Evolutionary conservation across 2,113 vertebrate genomes (phyloP), one percentile per base, ranked within the genome.

Genomic region (Malurus melanocephalus): DNA sequence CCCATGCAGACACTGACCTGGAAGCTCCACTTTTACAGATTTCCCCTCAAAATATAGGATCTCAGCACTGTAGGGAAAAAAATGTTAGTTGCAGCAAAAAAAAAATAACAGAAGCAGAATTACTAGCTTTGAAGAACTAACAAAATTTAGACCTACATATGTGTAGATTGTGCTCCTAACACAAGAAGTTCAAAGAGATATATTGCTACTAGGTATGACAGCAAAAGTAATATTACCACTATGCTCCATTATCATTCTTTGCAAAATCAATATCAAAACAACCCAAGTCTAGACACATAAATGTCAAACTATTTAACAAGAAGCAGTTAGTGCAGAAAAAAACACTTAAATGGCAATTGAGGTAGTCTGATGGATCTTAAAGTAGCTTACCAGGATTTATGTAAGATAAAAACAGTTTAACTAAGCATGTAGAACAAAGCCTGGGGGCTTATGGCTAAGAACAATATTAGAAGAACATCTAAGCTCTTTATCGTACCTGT

Each of bases 331-430:
- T 92, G 93, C 95, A 94, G 95, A 94, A 96, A 98, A 98, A 98
- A 97, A 98, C 98, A 98, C 97, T 98, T 98, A 98, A 97, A 97
- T 96, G 96, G 94, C 97, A 96, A 98, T 96, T 95, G 97, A 97
- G 97, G 98, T 96, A 98, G 97, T 95, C 98, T 98, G 98, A 97
- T 93, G 98, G 97, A 97, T 98, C 97, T 97, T 96, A 97, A 97
- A 98, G 98, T 96, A 97, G 97, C 97, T 98, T 96, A 96, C 92
- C 81, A 96, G 97, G 95, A 97, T 98, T 98, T 98, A 98, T 98
- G 97, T 96, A 93, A 95, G 97, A 97, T 96, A 93, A 95, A 97
- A 95, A 95, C 93, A 93, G 95, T 96, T 97, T 96, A 98, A 98
- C 97, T 95, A 97, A 98, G 97, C 97, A 97, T 97, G 96, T 93